Conservation (phyloP, 2,888 invertebrate genomes). For the Mythimna loreyi region DNA sequence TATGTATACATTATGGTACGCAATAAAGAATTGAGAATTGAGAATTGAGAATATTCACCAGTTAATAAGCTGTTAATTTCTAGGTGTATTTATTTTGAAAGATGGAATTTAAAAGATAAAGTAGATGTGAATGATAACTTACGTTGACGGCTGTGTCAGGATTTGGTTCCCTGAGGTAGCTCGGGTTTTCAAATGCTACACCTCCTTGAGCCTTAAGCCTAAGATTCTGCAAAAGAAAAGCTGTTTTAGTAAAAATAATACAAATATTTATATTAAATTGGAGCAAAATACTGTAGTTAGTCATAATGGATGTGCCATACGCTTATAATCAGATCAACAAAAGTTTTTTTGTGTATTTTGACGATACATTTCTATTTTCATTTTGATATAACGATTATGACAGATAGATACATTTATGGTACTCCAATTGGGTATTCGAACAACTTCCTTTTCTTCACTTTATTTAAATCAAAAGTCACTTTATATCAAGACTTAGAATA, state of each 20-base stretch:
- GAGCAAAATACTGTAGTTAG: background rate
- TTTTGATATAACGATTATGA: background rate
- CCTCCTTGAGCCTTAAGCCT: conserved; percentile 93
- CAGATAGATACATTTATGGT: background rate
- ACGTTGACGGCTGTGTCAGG: conserved; percentile 94
- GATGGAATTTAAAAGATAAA: background rate
- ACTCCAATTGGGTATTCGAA: background rate
- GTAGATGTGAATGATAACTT: conserved; percentile 68
- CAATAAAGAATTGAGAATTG: no score
- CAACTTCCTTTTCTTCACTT: no score
- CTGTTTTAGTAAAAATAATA: background rate
- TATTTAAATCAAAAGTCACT: no score
- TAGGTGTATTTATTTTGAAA: background rate
- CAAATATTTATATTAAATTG: background rate
- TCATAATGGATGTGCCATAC: background rate
- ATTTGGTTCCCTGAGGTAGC: conserved; percentile 94
- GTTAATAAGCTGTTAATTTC: background rate
- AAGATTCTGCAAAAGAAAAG: conserved; percentile 85
- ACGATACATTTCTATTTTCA: background rate
- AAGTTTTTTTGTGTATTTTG: background rate
- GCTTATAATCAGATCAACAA: background rate
- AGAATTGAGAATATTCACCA: no score
- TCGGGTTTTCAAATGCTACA: conserved; percentile 96
- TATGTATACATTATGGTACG: no score
- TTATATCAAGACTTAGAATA: no score